These are phyloP conservation scores for Druon quercuslanigerum DNA, from an alignment of 1,140 invertebrate genomes.

Conservation along the genomic window DNA sequence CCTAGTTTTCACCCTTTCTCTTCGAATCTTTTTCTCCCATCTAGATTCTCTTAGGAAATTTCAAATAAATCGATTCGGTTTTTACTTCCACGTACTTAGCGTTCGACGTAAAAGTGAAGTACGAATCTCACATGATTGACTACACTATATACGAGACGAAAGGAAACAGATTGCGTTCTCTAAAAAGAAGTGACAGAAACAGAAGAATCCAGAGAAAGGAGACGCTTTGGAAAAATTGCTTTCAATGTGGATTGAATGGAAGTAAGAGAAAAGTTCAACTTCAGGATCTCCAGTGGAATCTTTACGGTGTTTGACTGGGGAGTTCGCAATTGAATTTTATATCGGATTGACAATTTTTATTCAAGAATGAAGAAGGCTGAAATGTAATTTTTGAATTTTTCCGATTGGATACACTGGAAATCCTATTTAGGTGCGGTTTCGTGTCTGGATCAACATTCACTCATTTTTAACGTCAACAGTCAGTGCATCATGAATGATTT, in stretches of 20 bases:
- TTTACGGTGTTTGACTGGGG: neutral
- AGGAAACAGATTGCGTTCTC: constrained; percentile 18
- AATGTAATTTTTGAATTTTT: too few relatives aligned
- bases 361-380: too few relatives aligned
- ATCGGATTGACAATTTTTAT: too few relatives aligned
- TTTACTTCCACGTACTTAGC: neutral
- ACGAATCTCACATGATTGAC: constrained; percentile 18
- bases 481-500: too few relatives aligned
- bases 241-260: constrained; percentile 20
- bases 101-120: constrained; percentile 4
- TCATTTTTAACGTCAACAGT: too few relatives aligned
- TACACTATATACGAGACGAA: neutral
- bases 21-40: neutral
- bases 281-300: neutral
- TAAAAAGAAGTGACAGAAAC: constrained; percentile 13
- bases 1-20: neutral
- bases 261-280: constrained; percentile 20
- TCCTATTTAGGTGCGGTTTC: too few relatives aligned
- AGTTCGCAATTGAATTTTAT: constrained; percentile 18
- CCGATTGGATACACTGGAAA: too few relatives aligned
- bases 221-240: constrained; percentile 25
- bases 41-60: neutral
- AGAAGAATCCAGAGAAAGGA: neutral
- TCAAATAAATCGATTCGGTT: constrained; percentile 19
- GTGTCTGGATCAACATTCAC: too few relatives aligned